phyloP scores from a whole-genome alignment of 2,888 invertebrate genomes.

The Ectemnius continuus region DNA sequence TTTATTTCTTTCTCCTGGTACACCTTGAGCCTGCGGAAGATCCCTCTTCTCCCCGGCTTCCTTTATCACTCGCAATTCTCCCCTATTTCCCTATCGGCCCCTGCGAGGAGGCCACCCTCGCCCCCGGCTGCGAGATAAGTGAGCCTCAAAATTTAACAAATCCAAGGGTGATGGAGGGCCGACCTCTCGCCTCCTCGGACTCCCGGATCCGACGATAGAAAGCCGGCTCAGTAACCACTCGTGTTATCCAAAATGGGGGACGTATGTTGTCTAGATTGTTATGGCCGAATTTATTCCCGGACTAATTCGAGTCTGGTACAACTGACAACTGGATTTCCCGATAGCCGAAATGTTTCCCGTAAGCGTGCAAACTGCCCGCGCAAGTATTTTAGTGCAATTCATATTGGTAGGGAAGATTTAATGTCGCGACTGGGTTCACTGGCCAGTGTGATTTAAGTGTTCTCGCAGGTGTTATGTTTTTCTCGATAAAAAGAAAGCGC shows the following conservation, averaged over 20 bases:
- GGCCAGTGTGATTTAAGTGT: conserved; percentile 49
- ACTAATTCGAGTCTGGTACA: background rate
- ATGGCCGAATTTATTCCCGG: conserved; percentile 5
- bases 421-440: conserved; percentile 41
- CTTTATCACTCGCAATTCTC: conserved; percentile 11
- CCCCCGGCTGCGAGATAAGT: conserved; percentile 72
- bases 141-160: conserved; percentile 74
- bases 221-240: conserved; percentile 26
- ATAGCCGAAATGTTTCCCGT: no score
- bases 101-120: conserved; percentile 19
- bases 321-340: no score
- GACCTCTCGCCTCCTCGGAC: conserved; percentile 29
- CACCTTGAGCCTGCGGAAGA: background rate
- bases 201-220: conserved; percentile 45
- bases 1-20: conserved; percentile 28
- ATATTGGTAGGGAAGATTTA: conserved; percentile 26
- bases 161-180: conserved; percentile 51
- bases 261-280: background rate
- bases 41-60: conserved; percentile 13
- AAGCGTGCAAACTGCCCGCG: no score
- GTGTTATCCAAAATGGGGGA: conserved; percentile 36
- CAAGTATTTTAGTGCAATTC: no score
- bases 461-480: conserved; percentile 56
- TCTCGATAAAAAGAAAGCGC: conserved; percentile 54
- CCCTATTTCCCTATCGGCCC: background rate